These are phyloP conservation scores for Nasonovia ribisnigri DNA, from an alignment of 2,888 invertebrate genomes.

Conservation along the genomic window DNA sequence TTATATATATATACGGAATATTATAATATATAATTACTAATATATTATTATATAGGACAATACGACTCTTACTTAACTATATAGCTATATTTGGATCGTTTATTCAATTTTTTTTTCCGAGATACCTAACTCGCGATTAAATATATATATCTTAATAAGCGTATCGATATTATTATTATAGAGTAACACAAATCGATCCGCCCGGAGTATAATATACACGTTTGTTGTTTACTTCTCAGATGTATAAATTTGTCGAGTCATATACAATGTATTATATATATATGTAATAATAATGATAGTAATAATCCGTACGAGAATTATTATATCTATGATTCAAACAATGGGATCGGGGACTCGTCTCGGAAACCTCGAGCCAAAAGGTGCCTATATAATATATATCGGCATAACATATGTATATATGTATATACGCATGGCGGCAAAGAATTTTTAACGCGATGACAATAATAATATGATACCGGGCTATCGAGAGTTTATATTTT, in stretches of 20 bases:
- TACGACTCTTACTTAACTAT: neutral
- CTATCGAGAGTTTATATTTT: neutral
- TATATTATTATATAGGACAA: neutral
- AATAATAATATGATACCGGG: conserved; percentile 17
- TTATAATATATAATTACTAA: neutral
- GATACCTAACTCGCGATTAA: neutral
- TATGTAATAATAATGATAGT: conserved; percentile 1
- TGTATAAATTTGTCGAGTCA: conserved; percentile 1
- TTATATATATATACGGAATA: too few species aligned
- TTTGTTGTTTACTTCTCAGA: conserved; percentile 2
- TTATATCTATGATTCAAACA: conserved; percentile 45
- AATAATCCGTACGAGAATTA: conserved; percentile 11
- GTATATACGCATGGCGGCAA: neutral
- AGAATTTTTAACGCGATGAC: conserved; percentile 41
- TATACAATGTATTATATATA: neutral
- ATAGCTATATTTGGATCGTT: neutral
- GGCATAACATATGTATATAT: neutral
- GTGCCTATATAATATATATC: neutral
- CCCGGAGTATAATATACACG: neutral
- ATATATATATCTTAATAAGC: neutral
- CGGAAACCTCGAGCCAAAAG: conserved; percentile 40
- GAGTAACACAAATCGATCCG: neutral
- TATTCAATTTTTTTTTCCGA: neutral
- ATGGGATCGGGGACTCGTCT: conserved; percentile 14
- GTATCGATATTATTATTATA: neutral